phyloP scores from a whole-genome alignment of 2,797 vertebrate genomes.

The Eulemur rubriventer region DNA sequence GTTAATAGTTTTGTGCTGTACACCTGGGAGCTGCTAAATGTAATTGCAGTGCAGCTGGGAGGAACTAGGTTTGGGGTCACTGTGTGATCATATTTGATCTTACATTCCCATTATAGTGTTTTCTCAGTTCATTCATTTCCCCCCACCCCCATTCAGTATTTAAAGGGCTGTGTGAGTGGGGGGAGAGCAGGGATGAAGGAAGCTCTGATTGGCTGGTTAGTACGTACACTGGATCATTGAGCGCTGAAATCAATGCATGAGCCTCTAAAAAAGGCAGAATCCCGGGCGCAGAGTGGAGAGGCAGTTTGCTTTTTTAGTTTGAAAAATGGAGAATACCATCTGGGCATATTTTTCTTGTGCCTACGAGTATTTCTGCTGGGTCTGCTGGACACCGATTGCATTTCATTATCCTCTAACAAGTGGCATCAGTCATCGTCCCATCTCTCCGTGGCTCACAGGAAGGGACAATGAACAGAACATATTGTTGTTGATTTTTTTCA shows the following conservation, averaged over 20 bases:
- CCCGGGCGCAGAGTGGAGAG: not conserved
- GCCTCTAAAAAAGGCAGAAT: not conserved
- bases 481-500: constrained; percentile 11
- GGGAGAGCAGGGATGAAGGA: not conserved
- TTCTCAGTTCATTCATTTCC: not conserved
- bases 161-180: not conserved
- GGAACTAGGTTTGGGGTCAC: not conserved
- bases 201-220: not conserved
- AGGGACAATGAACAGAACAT: not conserved
- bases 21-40: not conserved
- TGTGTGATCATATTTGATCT: not conserved
- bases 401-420: constrained; percentile 55
- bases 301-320: not conserved
- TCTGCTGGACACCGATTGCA: constrained; percentile 20
- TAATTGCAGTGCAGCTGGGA: not conserved
- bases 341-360: constrained; percentile 28
- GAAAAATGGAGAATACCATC: constrained; percentile 23
- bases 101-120: not conserved
- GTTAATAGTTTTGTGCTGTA: not conserved
- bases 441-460: not conserved
- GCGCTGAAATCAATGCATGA: not conserved
- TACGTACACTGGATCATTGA: not conserved
- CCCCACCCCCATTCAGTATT: not conserved
- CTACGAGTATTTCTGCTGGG: constrained; percentile 12
- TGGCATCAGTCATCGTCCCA: not conserved